Conservation (phyloP, 2,888 invertebrate genomes). For the Melinaea menophilus region DNA sequence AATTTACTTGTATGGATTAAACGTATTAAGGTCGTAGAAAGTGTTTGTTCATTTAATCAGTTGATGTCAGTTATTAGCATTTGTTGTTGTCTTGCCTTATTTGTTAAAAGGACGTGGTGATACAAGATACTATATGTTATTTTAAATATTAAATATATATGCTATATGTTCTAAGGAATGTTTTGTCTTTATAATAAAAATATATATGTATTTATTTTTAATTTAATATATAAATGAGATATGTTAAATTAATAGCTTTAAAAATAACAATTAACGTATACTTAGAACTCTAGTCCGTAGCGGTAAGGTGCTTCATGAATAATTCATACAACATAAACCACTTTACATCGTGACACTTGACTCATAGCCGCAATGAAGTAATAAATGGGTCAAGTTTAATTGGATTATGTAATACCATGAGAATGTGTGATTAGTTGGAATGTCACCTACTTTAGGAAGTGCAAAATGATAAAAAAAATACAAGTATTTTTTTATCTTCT, state of each 20-base stretch:
- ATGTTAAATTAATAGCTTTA: neutral
- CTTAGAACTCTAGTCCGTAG: too few relatives aligned
- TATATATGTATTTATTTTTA: too few relatives aligned
- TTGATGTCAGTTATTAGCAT: neutral
- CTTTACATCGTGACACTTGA: conserved; percentile 23
- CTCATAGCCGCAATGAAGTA: conserved; percentile 32
- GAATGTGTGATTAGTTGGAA: conserved; percentile 1
- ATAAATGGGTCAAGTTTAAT: conserved; percentile 40
- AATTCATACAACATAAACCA: conserved; percentile 8
- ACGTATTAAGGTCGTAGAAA: conserved; percentile 35
- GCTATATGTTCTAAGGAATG: too few relatives aligned
- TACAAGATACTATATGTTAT: too few relatives aligned
- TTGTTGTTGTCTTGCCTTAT: too few relatives aligned
- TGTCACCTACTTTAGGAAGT: neutral
- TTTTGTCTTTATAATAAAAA: too few relatives aligned
- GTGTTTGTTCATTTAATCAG: conserved; percentile 28
- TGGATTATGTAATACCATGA: conserved; percentile 30
- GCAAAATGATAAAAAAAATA: too few relatives aligned
- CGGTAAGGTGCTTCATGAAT: neutral
- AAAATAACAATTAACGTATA: neutral
- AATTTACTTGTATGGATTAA: conserved; percentile 22
- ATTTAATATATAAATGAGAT: neutral
- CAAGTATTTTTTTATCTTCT: too few relatives aligned
- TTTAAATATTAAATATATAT: too few relatives aligned
- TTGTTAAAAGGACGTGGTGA: too few relatives aligned